Evolutionary conservation across 2,113 vertebrate genomes (phyloP).

Genomic region (Prochilodus magdalenae): DNA sequence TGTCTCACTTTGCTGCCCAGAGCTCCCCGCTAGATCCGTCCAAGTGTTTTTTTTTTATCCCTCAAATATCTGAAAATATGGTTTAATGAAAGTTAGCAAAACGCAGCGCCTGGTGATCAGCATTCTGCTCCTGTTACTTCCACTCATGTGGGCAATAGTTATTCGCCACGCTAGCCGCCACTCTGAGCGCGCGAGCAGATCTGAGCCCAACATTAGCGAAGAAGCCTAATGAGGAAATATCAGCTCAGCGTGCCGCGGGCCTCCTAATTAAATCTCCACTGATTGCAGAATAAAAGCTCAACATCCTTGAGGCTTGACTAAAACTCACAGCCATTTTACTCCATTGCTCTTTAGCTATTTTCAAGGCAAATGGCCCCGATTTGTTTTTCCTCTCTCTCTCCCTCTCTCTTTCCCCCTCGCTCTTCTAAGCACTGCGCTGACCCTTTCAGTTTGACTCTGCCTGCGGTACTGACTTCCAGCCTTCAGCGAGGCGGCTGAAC

Average conservation of each 20-base stretch:
- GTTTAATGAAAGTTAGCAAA: conserved; percentile 76
- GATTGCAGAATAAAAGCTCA: conserved; percentile 91
- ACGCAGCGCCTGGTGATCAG: conserved; percentile 78
- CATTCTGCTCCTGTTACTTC: conserved; percentile 82
- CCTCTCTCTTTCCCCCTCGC: no score
- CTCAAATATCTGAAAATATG: conserved; percentile 61
- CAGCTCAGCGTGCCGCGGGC: conserved; percentile 85
- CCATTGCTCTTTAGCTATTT: conserved; percentile 76
- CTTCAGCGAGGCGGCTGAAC: conserved; percentile 89
- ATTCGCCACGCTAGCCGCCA: conserved; percentile 64
- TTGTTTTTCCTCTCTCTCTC: conserved; percentile 16
- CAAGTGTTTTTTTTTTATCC: conserved; percentile 62
- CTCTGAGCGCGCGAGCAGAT: conserved; percentile 73
- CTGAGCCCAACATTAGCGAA: conserved; percentile 83
- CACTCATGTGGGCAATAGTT: conserved; percentile 84
- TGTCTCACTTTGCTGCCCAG: conserved; percentile 75
- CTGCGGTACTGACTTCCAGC: conserved; percentile 76
- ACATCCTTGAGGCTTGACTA: conserved; percentile 84
- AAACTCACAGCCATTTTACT: conserved; percentile 82
- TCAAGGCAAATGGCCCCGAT: conserved; percentile 56
- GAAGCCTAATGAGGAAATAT: conserved; percentile 91
- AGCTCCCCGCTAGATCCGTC: conserved; percentile 55
- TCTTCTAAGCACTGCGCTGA: conserved; percentile 50
- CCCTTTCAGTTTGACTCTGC: conserved; percentile 77
- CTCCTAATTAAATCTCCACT: conserved; percentile 94